Base-by-base conservation (phyloP, 2,797 vertebrate species). In the Macropodus opercularis region DNA sequence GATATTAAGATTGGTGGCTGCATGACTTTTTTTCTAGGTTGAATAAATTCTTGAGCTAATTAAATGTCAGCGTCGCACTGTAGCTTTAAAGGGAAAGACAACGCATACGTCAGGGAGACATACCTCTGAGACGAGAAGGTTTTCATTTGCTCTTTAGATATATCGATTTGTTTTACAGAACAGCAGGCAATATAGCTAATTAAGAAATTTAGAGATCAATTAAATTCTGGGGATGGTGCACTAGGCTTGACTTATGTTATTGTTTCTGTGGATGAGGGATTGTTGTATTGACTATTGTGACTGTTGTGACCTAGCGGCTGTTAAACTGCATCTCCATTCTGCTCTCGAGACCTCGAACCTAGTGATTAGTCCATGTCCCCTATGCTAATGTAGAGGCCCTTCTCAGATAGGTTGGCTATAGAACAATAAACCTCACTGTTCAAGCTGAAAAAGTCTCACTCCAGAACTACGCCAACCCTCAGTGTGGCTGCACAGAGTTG, bases 21-120 rank as follows among this genome's bases (percentile, higher is more conserved):
- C n/a, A n/a, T n/a, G n/a, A n/a, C n/a, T n/a, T n/a, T n/a, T n/a
- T n/a, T n/a, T n/a, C n/a, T n/a, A n/a, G n/a, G n/a, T n/a, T n/a
- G n/a, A n/a, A n/a, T n/a, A n/a, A n/a, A n/a, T 64, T 75, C 42
- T 59, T 59, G 59, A 44, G 54, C 43, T 44, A 51, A 70, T 75
- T 64, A 75, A 69, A 62, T 50, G 17, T 27, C 38, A 47, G 29
- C 48, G 21, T 32, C 50, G 54, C 21, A 48, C 19, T 47, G 40
- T 36, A 31, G 41, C 44, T 36, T 34, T 24, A 23, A 13, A 38
- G n/a, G 1, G 14, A 14, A 46, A 18, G 6, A 24, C n/a, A n/a
- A 61, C 50, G 39, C 4, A 2, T 44, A 22, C 50, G 29, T 43
- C 11, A 26, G 26, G 18, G 26, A 47, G 3, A 8, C 29, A 43